Percentiles rank a stretch among this genome's conserved stretches.
phyloP scores from a whole-genome alignment of 2,888 invertebrate species.

The Meta bourneti region DNA sequence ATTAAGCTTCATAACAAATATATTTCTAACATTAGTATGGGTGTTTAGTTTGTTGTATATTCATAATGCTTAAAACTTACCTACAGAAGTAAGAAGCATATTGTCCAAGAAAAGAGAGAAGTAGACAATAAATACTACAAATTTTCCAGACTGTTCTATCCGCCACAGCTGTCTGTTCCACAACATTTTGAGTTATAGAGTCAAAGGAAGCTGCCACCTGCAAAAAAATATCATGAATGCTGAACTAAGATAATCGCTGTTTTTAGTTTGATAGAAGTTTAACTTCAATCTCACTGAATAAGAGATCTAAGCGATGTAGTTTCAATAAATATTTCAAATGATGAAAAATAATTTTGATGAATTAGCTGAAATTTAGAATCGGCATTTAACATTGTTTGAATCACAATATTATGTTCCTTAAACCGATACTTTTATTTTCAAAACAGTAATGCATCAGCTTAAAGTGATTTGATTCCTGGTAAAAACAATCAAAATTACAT shows the following conservation, averaged over 20 bases:
- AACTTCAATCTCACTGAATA: not conserved
- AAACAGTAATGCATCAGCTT: too few relatives aligned
- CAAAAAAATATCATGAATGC: not conserved
- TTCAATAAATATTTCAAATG: not conserved
- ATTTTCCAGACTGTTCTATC: constrained; percentile 46
- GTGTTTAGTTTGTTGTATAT: too few relatives aligned
- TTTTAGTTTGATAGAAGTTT: not conserved
- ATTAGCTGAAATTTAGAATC: not conserved
- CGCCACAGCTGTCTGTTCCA: constrained; percentile 28
- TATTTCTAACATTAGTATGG: too few relatives aligned
- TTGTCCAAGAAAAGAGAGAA: constrained; percentile 85
- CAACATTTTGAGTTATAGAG: constrained; percentile 24
- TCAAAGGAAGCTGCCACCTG: not conserved
- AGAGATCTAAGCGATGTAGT: not conserved
- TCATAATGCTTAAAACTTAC: constrained; percentile 83
- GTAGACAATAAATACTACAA: constrained; percentile 83
- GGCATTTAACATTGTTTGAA: not conserved
- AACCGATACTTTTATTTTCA: too few relatives aligned
- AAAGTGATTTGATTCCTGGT: too few relatives aligned
- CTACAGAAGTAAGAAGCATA: constrained; percentile 91
- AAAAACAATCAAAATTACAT: too few relatives aligned
- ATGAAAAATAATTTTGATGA: not conserved
- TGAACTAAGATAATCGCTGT: not conserved
- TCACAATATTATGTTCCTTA: too few relatives aligned
- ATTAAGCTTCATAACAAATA: too few relatives aligned